Evolutionary conservation across 1,140 invertebrate species (phyloP), one percentile per base, ranked within the genome.

Genomic region (Mactra quadrangularis): DNA sequence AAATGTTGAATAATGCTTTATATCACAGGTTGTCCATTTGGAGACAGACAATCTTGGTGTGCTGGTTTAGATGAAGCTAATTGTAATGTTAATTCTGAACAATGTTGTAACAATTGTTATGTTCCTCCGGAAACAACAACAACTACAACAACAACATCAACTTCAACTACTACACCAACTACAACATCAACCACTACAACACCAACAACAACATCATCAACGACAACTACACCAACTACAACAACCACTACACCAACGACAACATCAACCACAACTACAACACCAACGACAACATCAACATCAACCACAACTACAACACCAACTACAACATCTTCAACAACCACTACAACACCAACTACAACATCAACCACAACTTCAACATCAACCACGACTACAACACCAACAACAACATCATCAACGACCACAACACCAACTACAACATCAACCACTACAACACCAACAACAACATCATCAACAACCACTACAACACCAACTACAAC

Each of bases 241-340:
- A 52, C 71, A 13, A 57, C 71, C 27, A 57, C 71, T 11, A 25
- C 55, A 25, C 57, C 71, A 31, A 74, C 52, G 1, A 57, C 71
- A 1, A 0, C 71, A n/a, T 57, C 71, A 29, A 22, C 55, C 25
- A 15, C 27, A 22, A 53, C 70, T 27, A 55, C 70, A 33, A 55
- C 70, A 2, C 53, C 70, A 22, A 17, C 71, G 13, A 25, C 66
- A 7, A 9, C 66, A 6, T 50, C 50, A 31, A 71, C 66, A 2
- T 38, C 55, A 7, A 33, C 71, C 41, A 41, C 71, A 13, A 22
- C 52, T 13, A 41, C 55, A 11, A 57, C 70, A 2, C n/a, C 55
- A 31, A 57, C 55, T 1, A 38, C 71, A 4, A 57, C 53, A 4
- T 38, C 35, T 17, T 11, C 71, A 4, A 74, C 71, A 38, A 57